Conservation (phyloP, 2,113 vertebrate genomes). For the Lampris megalopsis region DNA sequence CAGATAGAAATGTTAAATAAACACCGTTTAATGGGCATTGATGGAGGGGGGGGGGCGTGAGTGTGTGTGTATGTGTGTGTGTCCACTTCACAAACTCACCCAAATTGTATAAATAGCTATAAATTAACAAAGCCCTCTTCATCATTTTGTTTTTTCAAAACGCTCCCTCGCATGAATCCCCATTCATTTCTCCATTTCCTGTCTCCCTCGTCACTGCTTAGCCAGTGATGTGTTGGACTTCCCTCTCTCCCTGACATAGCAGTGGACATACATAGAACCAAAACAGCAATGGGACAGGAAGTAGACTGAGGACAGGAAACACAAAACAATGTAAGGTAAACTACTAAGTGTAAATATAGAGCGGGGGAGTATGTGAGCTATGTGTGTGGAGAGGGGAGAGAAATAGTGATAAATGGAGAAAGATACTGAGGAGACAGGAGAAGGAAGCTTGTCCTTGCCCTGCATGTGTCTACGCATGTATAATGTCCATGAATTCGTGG, state of each 20-base stretch:
- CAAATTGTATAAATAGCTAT: slow-evolving; percentile 4
- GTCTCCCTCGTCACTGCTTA: background rate
- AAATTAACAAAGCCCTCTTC: background rate
- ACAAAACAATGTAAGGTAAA: slow-evolving; percentile 74
- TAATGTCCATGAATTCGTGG: background rate
- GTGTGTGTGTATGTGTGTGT: background rate
- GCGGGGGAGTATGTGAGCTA: slow-evolving; percentile 15
- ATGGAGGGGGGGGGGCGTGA: background rate
- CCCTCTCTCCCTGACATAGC: background rate
- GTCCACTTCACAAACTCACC: background rate
- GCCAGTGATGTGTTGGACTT: background rate
- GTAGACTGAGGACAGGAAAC: slow-evolving; percentile 70
- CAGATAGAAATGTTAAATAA: slow-evolving; percentile 56
- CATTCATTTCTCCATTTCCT: background rate
- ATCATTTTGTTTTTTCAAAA: background rate
- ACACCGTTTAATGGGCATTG: slow-evolving; percentile 31
- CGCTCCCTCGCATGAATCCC: background rate
- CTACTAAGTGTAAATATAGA: slow-evolving; percentile 70
- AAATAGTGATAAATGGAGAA: too few species aligned
- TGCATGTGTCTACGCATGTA: background rate
- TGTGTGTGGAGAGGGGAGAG: slow-evolving; percentile 7
- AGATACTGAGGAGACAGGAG: too few species aligned
- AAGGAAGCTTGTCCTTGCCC: too few species aligned
- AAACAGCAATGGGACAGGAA: slow-evolving; percentile 62
- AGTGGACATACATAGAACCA: slow-evolving; percentile 21